Base-by-base conservation (phyloP, 2,113 vertebrate genomes). In the Taurulus bubalis region DNA sequence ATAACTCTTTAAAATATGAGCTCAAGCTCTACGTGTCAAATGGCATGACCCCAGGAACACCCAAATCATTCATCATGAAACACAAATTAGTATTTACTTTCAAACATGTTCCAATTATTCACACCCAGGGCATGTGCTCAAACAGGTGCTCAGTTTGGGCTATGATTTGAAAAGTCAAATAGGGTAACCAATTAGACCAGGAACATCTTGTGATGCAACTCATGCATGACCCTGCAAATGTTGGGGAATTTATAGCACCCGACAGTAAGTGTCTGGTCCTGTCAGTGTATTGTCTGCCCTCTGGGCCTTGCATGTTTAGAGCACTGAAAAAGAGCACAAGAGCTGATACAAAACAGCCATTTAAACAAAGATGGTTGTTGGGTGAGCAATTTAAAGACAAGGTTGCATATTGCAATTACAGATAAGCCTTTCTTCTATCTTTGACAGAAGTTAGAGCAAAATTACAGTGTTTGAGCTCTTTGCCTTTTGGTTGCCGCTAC, bases 151-250 rank as follows among this genome's bases (percentile, higher is more conserved):
- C 49, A 3, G 1, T 51, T 8, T 51, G 3, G 47, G 20, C 6
- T 3, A 16, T 49, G 8, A 49, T 9, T 22, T 51, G 49, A 51
- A 51, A 51, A 3, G 20, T 9, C 49, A 22, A 16, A 20, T 20
- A 51, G 20, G 8, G 18, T 22, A 51, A 51, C 8, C 49, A 51
- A 51, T n/a, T n/a, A 22, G 49, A 51, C 7, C 20, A 9, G 49
- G 8, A 26, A 12, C 53, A 24, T 14, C 11, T 26, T 24, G 51
- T 53, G 51, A n/a, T 53, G 38, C 40, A 77, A 18, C 40, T 80
- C 60, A 49, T 53, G 60, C 34, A 75, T 32, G 3, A 14, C 62
- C 53, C 49, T 49, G 49, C 49, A 73, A 36, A 80, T 67, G 58
- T 22, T 20, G 14, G 9, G 28, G 55, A 68, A 47, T 71, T 75